Evolutionary conservation across 2,113 vertebrate species (phyloP).

Genomic region (Zosterops hypoxanthus): DNA sequence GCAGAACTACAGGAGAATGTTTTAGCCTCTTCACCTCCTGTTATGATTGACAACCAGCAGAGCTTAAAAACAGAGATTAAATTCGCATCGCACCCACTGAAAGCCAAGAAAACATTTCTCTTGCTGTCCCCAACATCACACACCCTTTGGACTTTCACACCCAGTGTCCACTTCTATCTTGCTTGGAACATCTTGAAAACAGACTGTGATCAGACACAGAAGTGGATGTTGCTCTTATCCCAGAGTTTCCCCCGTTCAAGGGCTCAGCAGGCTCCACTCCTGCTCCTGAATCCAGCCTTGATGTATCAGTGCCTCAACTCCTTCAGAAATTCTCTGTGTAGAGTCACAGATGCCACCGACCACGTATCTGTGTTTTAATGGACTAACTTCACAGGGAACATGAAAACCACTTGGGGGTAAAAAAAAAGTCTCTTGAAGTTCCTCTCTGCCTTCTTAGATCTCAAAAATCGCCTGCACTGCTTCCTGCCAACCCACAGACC

Average conservation of each 20-base stretch:
- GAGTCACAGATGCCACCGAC: not conserved
- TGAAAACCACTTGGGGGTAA: not conserved
- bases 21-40: conserved; percentile 34
- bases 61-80: not conserved
- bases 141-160: not conserved
- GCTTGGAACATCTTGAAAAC: not conserved
- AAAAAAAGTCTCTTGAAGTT: not conserved
- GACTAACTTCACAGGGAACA: not conserved
- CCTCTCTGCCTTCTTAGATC: not conserved
- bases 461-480: not conserved
- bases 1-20: not conserved
- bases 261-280: not conserved
- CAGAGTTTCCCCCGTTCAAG: not conserved
- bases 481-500: not conserved
- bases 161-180: not conserved
- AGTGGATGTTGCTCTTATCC: not conserved
- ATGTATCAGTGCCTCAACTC: not conserved
- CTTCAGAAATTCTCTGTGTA: not conserved
- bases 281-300: not conserved
- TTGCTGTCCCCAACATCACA: not conserved
- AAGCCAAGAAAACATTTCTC: not conserved
- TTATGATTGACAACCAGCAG: not conserved
- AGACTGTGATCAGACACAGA: not conserved
- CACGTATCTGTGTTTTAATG: not conserved
- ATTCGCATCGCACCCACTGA: not conserved